Base-by-base conservation (phyloP, 2,113 vertebrate species). In the Podarcis muralis region DNA sequence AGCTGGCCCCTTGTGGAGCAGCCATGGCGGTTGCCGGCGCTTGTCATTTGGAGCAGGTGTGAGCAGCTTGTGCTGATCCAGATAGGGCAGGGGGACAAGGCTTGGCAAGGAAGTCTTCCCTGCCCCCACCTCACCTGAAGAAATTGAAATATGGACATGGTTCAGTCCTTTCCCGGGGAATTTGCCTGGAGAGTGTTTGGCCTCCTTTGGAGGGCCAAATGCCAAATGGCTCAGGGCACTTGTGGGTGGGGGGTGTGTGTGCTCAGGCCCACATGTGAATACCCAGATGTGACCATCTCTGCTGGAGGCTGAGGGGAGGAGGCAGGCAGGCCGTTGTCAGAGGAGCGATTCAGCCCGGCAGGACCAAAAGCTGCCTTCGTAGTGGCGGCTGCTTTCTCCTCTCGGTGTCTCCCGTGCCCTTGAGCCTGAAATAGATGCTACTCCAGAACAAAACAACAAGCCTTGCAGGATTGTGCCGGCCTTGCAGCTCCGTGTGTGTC, bases 1-100 rank as follows among this genome's bases (percentile, higher is more conserved):
- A 3, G 5, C 4, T 12, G 9, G 6, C 23, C 35, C 2, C 0
- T 4, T 12, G 12, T 4, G 12, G 69, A n/a, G 65, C 3, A 66
- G 65, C 65, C 18, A 25, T 23, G 65, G 22, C 4, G 69, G 30
- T 30, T 94, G 93, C 93, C 6, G 93, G 4, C 3, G 88, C n/a
- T n/a, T 92, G 66, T 90, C 93, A 68, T 86, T 91, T 81, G 89
- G 92, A 89, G 90, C 94, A 93, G 95, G 94, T 91, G 91, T 32
- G 48, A 32, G 48, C 69, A 6, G 43, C 12, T 57, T 37, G 35
- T 5, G 35, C 18, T 22, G 40, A n/a, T 8, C 59, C 59, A 43
- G 74, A 9, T 22, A 53, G 48, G 48, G 48, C 48, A 53, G 48
- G 2, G 48, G 48, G 48, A 53, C 48, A 53, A 53, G 48, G 48